Base-by-base conservation (phyloP, 2,113 vertebrate genomes). In the Zosterops hypoxanthus region DNA sequence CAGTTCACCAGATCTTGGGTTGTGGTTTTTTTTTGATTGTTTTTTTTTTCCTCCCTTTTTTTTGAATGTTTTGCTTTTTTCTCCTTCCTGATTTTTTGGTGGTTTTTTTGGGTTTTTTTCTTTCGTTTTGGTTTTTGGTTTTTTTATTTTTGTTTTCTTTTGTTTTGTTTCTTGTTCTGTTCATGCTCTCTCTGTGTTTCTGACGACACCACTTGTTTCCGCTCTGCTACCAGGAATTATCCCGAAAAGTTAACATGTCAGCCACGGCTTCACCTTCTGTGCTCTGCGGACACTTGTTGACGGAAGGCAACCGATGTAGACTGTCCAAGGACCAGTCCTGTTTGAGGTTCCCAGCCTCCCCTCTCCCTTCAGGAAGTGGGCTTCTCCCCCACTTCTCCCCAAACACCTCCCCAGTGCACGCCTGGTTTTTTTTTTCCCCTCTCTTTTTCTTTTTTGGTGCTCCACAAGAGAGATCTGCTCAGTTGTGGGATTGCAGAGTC, bases 241-340 rank as follows among this genome's bases (percentile, higher is more conserved):
- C 98, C 99, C 99, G 99, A 99, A 99, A 99, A 99, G 98, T 97
- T 99, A 99, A 99, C 99, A 98, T 97, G 98, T 96, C 98, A 97
- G 91, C 97, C 96, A 96, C 96, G 95, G 97, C 97, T 97, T 98
- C 97, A 90, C 95, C 97, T 95, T 98, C 98, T 98, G 97, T 96
- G 94, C 98, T 97, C 98, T 98, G 98, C 90, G 98, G 98, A 98
- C 98, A 95, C 98, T 98, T 98, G 98, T 98, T 98, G 98, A 98
- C 82, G 97, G 98, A 98, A 98, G 98, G 98, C 98, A 97, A 97
- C 97, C 97, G 98, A 98, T 95, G 96, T 95, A 97, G 98, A 98
- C 97, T 97, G 96, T 97, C 96, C 96, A 97, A 97, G 97, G 97
- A 97, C 96, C 97, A 97, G 97, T 97, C 92, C 94, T 97, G 94